Conservation (phyloP, 2,113 vertebrate species). For the Neolamprologus variostigma region DNA sequence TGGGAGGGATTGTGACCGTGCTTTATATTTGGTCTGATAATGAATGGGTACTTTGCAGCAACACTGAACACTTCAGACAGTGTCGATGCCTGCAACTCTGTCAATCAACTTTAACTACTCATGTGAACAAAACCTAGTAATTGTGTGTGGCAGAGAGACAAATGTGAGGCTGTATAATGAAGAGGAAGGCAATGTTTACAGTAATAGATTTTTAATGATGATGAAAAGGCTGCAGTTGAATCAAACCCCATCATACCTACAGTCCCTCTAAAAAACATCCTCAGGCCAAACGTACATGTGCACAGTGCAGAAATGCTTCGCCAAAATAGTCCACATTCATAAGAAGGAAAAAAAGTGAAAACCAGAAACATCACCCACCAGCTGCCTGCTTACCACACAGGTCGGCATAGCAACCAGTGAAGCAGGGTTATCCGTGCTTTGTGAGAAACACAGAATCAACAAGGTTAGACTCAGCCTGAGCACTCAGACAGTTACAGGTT, state of each 20-base stretch:
- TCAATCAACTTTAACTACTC: neutral
- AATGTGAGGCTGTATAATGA: neutral
- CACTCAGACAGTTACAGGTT: neutral
- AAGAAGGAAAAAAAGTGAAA: neutral
- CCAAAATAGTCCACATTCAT: neutral
- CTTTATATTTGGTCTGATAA: neutral
- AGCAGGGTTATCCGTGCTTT: conserved; percentile 1
- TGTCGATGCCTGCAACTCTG: neutral
- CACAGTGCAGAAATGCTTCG: neutral
- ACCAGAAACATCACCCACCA: neutral
- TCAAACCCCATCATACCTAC: neutral
- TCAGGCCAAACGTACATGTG: neutral
- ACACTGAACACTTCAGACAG: neutral
- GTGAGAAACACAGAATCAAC: neutral
- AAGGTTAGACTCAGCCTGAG: neutral
- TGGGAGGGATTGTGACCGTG: neutral
- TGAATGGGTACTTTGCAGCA: neutral
- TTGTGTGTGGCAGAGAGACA: neutral
- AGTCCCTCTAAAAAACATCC: neutral
- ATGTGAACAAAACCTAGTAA: neutral
- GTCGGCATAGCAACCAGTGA: conserved; percentile 40
- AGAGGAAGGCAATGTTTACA: neutral
- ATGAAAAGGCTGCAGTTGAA: neutral
- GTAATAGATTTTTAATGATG: neutral
- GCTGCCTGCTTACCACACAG: conserved; percentile 18